Percentiles rank a stretch among this genome's conserved stretches.
phyloP scores from a whole-genome alignment of 2,797 vertebrate species.

The Pipistrellus pipistrellus region DNA sequence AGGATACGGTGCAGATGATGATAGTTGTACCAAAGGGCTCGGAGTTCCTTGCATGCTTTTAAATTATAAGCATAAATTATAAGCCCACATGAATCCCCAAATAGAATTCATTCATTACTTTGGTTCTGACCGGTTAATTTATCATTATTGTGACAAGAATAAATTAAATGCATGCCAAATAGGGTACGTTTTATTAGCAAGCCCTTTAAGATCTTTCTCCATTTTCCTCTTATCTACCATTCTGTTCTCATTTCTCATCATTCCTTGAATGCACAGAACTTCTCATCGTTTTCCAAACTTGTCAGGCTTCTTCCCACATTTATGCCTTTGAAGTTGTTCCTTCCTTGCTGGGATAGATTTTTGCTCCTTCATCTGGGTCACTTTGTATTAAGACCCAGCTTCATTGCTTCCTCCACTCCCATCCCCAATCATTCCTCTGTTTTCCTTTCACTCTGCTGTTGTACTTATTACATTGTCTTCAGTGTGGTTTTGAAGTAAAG shows the following conservation, averaged over 20 bases:
- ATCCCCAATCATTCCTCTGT: background rate
- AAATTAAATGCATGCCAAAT: background rate
- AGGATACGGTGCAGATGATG: background rate
- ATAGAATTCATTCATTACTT: background rate
- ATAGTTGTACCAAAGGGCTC: background rate
- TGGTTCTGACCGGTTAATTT: constrained; percentile 45
- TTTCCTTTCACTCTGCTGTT: background rate
- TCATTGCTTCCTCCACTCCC: background rate
- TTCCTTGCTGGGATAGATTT: background rate
- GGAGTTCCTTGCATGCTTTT: constrained; percentile 9
- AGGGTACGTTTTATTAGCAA: constrained; percentile 34
- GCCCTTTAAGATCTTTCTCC: constrained; percentile 35
- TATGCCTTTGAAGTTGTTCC: constrained; percentile 10
- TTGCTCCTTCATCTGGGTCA: background rate
- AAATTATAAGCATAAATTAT: background rate
- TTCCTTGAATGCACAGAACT: constrained; percentile 7
- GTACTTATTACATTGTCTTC: background rate
- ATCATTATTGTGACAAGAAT: constrained; percentile 37
- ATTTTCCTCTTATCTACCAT: background rate
- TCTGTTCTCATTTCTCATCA: background rate
- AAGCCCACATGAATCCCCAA: constrained; percentile 17
- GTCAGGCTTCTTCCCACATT: background rate
- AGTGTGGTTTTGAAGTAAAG: background rate
- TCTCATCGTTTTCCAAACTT: background rate
- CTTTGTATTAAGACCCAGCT: background rate